Conservation (phyloP, 2,113 vertebrate species). For the Oplegnathus fasciatus region DNA sequence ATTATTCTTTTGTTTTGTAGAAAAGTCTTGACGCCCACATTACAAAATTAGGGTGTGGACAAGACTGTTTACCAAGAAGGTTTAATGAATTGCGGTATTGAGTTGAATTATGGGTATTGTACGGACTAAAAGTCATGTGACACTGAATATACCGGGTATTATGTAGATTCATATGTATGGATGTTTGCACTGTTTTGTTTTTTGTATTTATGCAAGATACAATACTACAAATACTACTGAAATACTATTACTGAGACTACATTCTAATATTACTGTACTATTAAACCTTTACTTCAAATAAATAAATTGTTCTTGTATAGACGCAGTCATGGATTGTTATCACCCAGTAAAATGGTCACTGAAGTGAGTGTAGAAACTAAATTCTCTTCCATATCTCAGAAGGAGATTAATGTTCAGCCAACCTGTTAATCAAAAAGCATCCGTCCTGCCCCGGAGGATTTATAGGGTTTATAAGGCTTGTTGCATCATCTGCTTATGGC, state of each 20-base stretch:
- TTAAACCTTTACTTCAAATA: neutral
- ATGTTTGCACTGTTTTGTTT: neutral
- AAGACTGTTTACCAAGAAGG: no score
- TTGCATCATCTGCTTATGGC: slow-evolving; percentile 45
- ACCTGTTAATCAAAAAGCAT: slow-evolving; percentile 64
- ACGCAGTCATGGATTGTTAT: neutral
- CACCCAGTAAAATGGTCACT: neutral
- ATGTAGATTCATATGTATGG: neutral
- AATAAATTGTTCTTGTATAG: neutral
- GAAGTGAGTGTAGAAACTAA: neutral
- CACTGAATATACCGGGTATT: no score
- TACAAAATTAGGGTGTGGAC: no score
- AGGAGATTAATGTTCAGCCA: slow-evolving; percentile 57
- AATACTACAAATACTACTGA: neutral
- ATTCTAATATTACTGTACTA: neutral
- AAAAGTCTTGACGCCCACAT: no score
- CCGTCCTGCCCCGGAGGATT: slow-evolving; percentile 49
- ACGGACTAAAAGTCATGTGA: no score
- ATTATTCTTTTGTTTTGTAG: no score
- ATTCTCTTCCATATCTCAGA: slow-evolving; percentile 39
- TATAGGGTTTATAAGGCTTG: slow-evolving; percentile 40
- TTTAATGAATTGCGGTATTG: no score
- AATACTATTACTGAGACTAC: neutral
- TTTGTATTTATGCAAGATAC: neutral
- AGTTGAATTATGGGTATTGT: no score